A percentile compares a stretch with the other conserved stretches of the same genome.
Evolutionary conservation across 2,113 vertebrate genomes (phyloP).

Genomic region (Ardeotis arabs): DNA sequence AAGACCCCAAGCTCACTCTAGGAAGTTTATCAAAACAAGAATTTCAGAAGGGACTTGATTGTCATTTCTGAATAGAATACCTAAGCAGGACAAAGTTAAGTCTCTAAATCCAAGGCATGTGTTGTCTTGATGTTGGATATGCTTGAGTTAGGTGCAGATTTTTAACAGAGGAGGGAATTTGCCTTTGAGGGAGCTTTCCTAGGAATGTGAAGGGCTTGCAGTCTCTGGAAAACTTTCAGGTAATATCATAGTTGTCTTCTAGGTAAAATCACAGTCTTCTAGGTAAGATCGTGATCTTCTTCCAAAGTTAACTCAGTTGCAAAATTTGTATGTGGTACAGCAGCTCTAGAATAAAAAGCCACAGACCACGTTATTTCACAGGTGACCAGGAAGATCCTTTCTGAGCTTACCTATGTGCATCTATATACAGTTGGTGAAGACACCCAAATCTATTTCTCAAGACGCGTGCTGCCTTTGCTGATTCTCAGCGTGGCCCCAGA

Average conservation of each 20-base stretch:
- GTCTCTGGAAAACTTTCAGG: background rate
- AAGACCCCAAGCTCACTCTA: background rate
- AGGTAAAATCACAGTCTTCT: background rate
- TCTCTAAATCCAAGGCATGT: background rate
- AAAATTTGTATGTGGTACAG: background rate
- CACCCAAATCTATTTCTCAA: background rate
- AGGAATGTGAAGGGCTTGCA: background rate
- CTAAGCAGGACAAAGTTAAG: background rate
- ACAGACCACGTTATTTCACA: background rate
- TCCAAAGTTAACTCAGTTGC: background rate
- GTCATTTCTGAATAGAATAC: background rate
- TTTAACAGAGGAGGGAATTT: background rate
- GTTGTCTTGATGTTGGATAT: background rate
- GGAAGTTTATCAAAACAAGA: background rate
- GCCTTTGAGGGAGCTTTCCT: background rate
- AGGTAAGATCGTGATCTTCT: background rate
- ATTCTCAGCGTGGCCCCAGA: background rate
- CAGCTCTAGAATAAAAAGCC: background rate
- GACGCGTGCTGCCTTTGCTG: fast-evolving
- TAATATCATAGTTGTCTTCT: background rate
- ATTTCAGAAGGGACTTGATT: background rate
- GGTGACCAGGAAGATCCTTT: background rate
- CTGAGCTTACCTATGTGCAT: background rate
- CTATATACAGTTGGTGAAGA: background rate
- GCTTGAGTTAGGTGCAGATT: background rate